These are phyloP conservation scores for Lysandra bellargus DNA, from an alignment of 2,888 invertebrate genomes.

Conservation along the genomic window DNA sequence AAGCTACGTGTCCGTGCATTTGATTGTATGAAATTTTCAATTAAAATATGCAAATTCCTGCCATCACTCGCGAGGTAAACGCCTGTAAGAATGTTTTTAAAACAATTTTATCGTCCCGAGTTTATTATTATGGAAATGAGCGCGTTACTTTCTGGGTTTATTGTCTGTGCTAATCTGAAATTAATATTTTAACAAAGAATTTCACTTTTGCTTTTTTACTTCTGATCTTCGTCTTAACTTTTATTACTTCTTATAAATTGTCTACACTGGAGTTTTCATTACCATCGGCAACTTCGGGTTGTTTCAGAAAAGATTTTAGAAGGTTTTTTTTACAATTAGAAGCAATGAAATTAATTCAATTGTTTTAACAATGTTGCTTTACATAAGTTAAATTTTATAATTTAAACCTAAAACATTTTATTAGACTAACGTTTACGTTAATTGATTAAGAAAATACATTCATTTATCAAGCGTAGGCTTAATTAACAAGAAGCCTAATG, in stretches of 20 bases:
- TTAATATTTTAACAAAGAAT: neutral
- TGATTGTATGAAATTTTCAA: conserved; percentile 16
- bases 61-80: neutral
- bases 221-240: neutral
- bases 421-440: no score
- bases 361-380: neutral
- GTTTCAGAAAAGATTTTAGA: neutral
- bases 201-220: conserved; percentile 3
- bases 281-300: neutral
- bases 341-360: neutral
- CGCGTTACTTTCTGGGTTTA: neutral
- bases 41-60: conserved; percentile 19
- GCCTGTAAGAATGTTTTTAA: conserved; percentile 18
- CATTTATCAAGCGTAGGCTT: neutral
- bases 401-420: neutral
- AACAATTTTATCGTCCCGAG: conserved; percentile 7
- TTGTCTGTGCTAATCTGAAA: conserved; percentile 22
- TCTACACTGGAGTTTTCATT: conserved; percentile 3
- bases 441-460: no score
- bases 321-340: neutral
- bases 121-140: conserved; percentile 22
- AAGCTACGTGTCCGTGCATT: conserved; percentile 11
- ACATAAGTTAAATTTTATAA: neutral
- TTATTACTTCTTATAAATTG: conserved; percentile 12
- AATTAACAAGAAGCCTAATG: neutral